Base-by-base conservation (phyloP, 2,797 vertebrate genomes). In the Valencia hispanica region DNA sequence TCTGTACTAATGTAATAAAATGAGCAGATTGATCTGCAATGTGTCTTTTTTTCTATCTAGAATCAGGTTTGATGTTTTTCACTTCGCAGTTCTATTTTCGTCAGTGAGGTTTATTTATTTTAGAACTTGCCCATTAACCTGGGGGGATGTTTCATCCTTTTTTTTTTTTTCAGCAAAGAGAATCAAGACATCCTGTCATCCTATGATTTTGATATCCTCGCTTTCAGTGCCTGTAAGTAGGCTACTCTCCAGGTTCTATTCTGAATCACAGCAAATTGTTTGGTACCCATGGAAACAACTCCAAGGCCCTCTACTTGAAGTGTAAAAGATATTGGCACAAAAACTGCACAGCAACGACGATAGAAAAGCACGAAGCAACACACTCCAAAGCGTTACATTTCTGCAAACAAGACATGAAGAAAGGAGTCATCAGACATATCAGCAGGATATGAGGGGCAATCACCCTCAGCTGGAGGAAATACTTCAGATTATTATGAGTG, bases 241-340 rank as follows among this genome's bases (percentile, higher is more conserved):
- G 90, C 89, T 74, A 82, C 91, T 93, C 87, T 93, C 91, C 92
- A 94, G 92, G 86, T 94, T 94, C 94, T 94, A 93, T 92, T 93
- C 94, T 93, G 89, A 94, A 94, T 93, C 92, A 75, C 75, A 89
- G 94, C 93, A 96, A 96, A 95, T 96, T 96, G 96, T 95, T 96
- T 96, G 93, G 96, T 97, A 93, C 94, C 96, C 96, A 97, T 97
- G 96, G 96, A 94, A 97, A 97, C 96, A 94, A 95, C 94, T 94
- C 94, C 88, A 93, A 95, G 92, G 88, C 93, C 93, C 96, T 93
- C 93, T 89, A 87, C 91, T 94, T 93, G 84, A 91, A 93, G 87
- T 86, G 87, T 79, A 80, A 87, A 91, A 93, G 90, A 90, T 84
- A 91, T 76, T 75, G 83, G 87, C 91, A 91, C 80, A 22, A 91